Base-by-base conservation (phyloP, 2,888 invertebrate species). In the Acrobasis consociella region DNA sequence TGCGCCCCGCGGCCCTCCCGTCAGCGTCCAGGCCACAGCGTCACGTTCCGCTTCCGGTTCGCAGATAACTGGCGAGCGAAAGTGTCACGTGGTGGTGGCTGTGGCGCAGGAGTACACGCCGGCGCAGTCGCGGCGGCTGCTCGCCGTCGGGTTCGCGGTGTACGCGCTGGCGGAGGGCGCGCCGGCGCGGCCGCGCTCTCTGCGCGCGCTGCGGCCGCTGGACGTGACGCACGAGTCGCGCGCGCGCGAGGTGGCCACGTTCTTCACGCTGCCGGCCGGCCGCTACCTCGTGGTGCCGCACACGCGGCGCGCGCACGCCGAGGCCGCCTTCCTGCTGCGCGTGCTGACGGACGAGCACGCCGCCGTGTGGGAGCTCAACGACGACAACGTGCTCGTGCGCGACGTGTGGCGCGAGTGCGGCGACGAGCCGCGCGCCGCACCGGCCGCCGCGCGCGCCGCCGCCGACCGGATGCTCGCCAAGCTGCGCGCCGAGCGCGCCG, bases 351-450 rank as follows among this genome's bases (percentile, higher is more conserved):
- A 96, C 85, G 95, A 95, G 77, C 95, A 94, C 81, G 94, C 95
- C 72, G 95, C 95, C 83, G 95, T 96, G 70, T 96, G 96, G 95
- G 96, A 96, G 89, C 95, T 95, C 64, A 96, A 96, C 82, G 96
- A 96, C 77, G 96, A 96, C 82, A 96, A 96, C 82, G 93, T 94
- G 91, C 90, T 96, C 56, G 93, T 95, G 67, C 90, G 95, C 67
- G 94, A 95, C 81, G 93, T 95, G 68, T 91, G 94, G 1, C 81
- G 93, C 2, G 95, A 95, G 75, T 93, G 94, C 11, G 5, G 17
- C 62, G 55, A 0, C 49, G 15, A 13, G 31, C 49, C 17, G 53
- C 38, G 53, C 61, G 56, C 46, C 17, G 68, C 67, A 73, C 63
- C 70, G 67, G 68, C 69, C 69, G 72, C 66, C 70, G 66, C 51